Conservation (phyloP, 1,140 invertebrate genomes). For the Brachionus plicatilis region DNA sequence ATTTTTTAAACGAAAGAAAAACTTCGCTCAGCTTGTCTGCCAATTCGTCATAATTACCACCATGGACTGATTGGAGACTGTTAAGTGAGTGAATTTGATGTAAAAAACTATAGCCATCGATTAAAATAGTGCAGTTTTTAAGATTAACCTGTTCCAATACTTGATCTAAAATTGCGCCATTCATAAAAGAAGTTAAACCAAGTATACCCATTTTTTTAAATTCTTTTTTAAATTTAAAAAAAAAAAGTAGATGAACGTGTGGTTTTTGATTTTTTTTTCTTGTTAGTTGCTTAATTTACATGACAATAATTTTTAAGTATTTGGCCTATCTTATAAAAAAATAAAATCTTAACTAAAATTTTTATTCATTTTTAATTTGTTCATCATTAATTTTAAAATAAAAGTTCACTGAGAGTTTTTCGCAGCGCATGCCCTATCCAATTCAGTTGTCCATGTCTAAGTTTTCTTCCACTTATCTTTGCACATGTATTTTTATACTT, state of each 20-base stretch:
- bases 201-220: constrained; percentile 3
- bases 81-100: not conserved
- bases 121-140: not conserved
- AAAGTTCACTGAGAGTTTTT: too few species aligned
- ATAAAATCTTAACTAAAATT: too few species aligned
- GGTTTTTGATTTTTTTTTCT: not conserved
- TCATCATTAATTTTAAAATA: too few species aligned
- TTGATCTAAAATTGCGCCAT: not conserved
- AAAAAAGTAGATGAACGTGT: not conserved
- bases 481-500: too few species aligned
- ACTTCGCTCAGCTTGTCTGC: not conserved
- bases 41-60: constrained; percentile 29
- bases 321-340: not conserved
- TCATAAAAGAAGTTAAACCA: constrained; percentile 13
- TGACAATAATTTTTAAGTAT: not conserved
- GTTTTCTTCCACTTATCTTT: too few species aligned
- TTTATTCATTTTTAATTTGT: too few species aligned
- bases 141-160: not conserved
- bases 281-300: not conserved
- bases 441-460: too few species aligned
- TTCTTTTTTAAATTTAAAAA: not conserved
- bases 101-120: constrained; percentile 24
- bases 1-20: constrained; percentile 66
- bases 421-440: too few species aligned
- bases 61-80: constrained; percentile 8